Percentiles rank a stretch among this genome's conserved stretches.
Conservation (phyloP, 2,797 vertebrate genomes). For the Coreius guichenoti region DNA sequence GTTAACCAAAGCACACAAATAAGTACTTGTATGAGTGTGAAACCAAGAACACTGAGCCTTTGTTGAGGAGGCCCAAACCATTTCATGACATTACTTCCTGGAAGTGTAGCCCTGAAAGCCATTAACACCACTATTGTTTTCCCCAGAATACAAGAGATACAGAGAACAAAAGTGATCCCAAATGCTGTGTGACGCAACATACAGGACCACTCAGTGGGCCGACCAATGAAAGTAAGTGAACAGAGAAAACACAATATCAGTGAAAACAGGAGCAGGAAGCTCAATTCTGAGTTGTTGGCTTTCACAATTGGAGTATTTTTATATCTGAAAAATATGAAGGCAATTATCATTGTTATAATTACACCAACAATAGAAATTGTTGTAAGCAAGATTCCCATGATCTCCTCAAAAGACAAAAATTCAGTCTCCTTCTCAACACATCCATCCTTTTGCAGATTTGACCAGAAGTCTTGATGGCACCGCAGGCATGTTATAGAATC, state of each 20-base stretch:
- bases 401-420: conserved; percentile 59
- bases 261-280: conserved; percentile 66
- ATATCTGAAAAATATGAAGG: conserved; percentile 66
- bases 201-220: conserved; percentile 65
- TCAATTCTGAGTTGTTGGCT: conserved; percentile 69
- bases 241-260: conserved; percentile 66
- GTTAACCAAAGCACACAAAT: conserved; percentile 73
- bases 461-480: conserved; percentile 59
- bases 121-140: too few species aligned
- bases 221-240: conserved; percentile 64
- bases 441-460: conserved; percentile 56
- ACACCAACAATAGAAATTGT: conserved; percentile 69
- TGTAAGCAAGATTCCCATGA: conserved; percentile 73
- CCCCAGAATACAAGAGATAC: conserved; percentile 66
- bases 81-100: conserved; percentile 58
- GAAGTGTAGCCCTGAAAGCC: too few species aligned
- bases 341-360: conserved; percentile 63
- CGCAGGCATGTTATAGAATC: conserved; percentile 57
- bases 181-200: conserved; percentile 65
- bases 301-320: conserved; percentile 70
- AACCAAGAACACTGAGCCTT: conserved; percentile 61
- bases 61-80: conserved; percentile 67
- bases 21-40: conserved; percentile 67
- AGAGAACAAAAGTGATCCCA: conserved; percentile 67
- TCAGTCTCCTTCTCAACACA: conserved; percentile 61